phyloP scores from a whole-genome alignment of 2,888 invertebrate genomes.

The Galerucella calmariensis region DNA sequence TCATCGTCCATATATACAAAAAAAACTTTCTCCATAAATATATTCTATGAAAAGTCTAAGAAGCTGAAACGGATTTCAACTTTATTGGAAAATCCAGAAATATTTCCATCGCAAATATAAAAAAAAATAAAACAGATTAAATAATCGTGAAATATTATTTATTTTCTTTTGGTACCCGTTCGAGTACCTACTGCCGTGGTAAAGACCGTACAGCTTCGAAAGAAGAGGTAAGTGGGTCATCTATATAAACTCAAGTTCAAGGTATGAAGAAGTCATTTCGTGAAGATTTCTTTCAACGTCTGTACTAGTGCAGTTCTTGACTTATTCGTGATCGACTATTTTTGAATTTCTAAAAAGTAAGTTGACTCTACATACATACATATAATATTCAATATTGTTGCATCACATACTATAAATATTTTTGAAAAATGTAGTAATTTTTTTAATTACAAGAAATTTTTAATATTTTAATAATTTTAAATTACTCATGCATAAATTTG shows the following conservation, averaged over 20 bases:
- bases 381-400: background rate
- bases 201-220: conserved; percentile 23
- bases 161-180: conserved; percentile 12
- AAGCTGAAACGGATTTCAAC: background rate
- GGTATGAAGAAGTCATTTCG: conserved; percentile 71
- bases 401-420: background rate
- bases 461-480: background rate
- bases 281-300: conserved; percentile 55
- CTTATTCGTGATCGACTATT: conserved; percentile 40
- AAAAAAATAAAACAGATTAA: background rate
- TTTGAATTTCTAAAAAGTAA: conserved; percentile 39
- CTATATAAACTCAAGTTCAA: conserved; percentile 87
- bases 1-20: conserved; percentile 11
- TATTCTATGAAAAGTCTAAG: conserved; percentile 4
- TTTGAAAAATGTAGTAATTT: background rate
- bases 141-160: conserved; percentile 2
- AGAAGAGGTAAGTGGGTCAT: conserved; percentile 76
- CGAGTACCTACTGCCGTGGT: conserved; percentile 9
- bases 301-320: conserved; percentile 46
- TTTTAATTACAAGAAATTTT: background rate
- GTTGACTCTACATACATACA: background rate
- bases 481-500: background rate
- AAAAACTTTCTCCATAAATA: conserved; percentile 27
- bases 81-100: conserved; percentile 12
- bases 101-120: background rate